phyloP scores from a whole-genome alignment of 2,888 invertebrate species.

The Zhengitettix transpicula region DNA sequence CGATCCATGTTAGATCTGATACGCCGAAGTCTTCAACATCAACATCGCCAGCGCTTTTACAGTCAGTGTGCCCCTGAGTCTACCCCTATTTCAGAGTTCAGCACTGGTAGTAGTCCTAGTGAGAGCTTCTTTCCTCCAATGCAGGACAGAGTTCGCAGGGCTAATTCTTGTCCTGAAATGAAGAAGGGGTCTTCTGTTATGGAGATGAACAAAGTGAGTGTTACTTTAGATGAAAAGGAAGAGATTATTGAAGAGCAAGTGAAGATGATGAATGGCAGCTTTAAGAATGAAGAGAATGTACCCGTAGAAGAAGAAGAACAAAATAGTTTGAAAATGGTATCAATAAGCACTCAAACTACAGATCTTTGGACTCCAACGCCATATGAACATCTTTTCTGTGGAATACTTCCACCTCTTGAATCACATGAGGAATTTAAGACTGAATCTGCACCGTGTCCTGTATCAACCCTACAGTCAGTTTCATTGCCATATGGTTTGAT shows the following conservation, averaged over 20 bases:
- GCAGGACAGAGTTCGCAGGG: slow-evolving; percentile 31
- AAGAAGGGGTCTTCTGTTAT: slow-evolving; percentile 22
- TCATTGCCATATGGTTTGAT: slow-evolving; percentile 39
- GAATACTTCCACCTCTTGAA: slow-evolving; percentile 31
- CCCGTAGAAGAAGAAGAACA: neutral
- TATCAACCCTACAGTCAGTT: slow-evolving; percentile 16
- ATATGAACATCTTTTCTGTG: slow-evolving; percentile 60
- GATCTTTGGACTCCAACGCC: slow-evolving; percentile 46
- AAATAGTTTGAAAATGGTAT: slow-evolving; percentile 16
- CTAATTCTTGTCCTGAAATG: slow-evolving; percentile 50
- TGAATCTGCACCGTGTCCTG: slow-evolving; percentile 24
- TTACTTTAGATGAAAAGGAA: slow-evolving; percentile 25
- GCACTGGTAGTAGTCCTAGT: slow-evolving; percentile 29
- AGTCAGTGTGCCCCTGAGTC: slow-evolving; percentile 43
- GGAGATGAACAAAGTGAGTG: slow-evolving; percentile 3
- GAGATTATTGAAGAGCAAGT: slow-evolving; percentile 16
- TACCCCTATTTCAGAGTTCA: slow-evolving; percentile 7
- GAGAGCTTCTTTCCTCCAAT: slow-evolving; percentile 18
- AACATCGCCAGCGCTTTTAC: slow-evolving; percentile 35
- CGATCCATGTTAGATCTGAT: slow-evolving; percentile 38
- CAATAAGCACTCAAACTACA: slow-evolving; percentile 45
- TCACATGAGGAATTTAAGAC: slow-evolving; percentile 11
- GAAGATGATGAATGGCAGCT: neutral
- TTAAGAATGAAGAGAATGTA: neutral
- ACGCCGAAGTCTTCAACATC: slow-evolving; percentile 27